phyloP scores from a whole-genome alignment of 2,113 vertebrate species.

The Anseranas semipalmata region DNA sequence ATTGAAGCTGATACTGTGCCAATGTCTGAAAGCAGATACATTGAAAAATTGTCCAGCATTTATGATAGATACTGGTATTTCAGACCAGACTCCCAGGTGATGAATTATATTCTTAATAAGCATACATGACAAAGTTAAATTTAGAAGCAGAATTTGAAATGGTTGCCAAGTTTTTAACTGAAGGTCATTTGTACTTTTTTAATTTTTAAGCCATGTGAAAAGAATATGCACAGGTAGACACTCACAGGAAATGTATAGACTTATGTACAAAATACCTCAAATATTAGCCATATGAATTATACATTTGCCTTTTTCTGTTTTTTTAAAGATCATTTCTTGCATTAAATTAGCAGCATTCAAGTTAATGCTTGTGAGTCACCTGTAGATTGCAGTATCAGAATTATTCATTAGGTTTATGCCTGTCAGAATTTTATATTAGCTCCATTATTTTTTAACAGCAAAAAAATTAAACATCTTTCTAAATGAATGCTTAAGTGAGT shows the following conservation, averaged over 20 bases:
- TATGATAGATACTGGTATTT: slow-evolving; percentile 57
- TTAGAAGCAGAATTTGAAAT: slow-evolving; percentile 72
- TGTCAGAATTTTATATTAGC: slow-evolving; percentile 32
- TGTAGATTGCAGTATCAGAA: slow-evolving; percentile 16
- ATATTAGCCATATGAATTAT: slow-evolving; percentile 11
- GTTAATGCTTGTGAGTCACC: neutral
- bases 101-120: slow-evolving; percentile 68
- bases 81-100: slow-evolving; percentile 37
- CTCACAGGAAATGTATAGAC: neutral
- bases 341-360: neutral
- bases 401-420: slow-evolving; percentile 20
- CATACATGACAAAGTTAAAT: slow-evolving; percentile 67
- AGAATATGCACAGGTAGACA: neutral
- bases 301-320: neutral
- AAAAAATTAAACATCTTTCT: neutral
- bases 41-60: slow-evolving; percentile 51
- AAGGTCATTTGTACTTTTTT: slow-evolving; percentile 61
- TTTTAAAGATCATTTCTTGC: slow-evolving; percentile 18
- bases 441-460: slow-evolving; percentile 36
- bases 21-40: slow-evolving; percentile 67
- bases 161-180: slow-evolving; percentile 61
- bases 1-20: slow-evolving; percentile 60
- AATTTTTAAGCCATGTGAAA: neutral
- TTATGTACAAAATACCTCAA: slow-evolving; percentile 8
- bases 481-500: neutral